Base-by-base conservation (phyloP, 2,113 vertebrate species). In the Octodon degus region DNA sequence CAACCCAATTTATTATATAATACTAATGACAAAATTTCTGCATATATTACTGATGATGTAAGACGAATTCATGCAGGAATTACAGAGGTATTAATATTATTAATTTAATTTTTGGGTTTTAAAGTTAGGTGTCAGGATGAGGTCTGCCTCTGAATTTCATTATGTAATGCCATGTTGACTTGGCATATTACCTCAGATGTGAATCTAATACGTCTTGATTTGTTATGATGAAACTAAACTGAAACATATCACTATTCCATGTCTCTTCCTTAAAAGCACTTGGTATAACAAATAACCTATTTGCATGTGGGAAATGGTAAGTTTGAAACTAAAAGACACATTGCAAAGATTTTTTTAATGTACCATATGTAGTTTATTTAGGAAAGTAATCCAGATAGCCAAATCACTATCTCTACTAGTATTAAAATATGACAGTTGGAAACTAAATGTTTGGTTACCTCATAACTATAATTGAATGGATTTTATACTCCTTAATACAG, bases 1-100 rank as follows among this genome's bases (percentile, higher is more conserved):
- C 83, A 90, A 50, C 84, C 67, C 86, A 92, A 86, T 89, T 84
- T 90, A 65, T 86, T 87, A 37, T 43, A 58, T 53, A 88, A 85
- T 76, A 79, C 84, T 43, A 60, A 77, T 84, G 70, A 9, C 2
- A 53, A 60, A 34, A n/a, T 93, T 5, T 79, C 4, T 25, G 4
- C 0, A n/a, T 47, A 60, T n/a, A 47, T 84, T n/a, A 34, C 5
- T 50, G 92, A 80, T 89, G 72, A 40, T 77, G n/a, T 84, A 77
- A 96, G 95, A 94, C 6, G 7, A 10, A 8, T 16, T 65, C 13
- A 9, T 16, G 27, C 11, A 43, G 74, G 14, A 53, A 17, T 63
- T 11, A 47, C 80, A 58, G 5, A 77, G 40, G 4, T n/a, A 32
- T 19, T n/a, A n/a, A 37, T 74, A 4, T 70, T 50, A 55, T n/a